Evolutionary conservation across 2,888 invertebrate genomes (phyloP).

Genomic region (Camptogramma bilineatum): DNA sequence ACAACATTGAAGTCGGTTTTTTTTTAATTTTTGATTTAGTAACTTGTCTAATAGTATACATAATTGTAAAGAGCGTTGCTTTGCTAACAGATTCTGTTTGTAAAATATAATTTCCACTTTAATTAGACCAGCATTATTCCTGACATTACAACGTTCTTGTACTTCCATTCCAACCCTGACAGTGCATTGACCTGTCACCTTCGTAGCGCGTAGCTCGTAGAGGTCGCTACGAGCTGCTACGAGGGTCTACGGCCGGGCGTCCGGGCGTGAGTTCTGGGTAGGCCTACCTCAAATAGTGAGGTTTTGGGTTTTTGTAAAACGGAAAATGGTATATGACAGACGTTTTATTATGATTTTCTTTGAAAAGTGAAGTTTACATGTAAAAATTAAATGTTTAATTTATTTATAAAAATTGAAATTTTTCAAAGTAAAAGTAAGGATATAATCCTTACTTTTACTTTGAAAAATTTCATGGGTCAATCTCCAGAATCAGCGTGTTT

Average conservation of each 20-base stretch:
- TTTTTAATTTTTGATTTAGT: no score
- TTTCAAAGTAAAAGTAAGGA: no score
- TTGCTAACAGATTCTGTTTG: neutral
- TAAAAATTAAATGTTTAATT: neutral
- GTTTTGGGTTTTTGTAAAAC: neutral
- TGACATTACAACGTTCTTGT: neutral
- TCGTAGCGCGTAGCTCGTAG: conserved; percentile 45
- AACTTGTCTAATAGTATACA: neutral
- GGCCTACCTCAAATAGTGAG: neutral
- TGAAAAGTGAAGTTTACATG: neutral
- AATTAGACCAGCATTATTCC: neutral
- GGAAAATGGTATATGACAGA: neutral
- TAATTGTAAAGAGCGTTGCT: neutral
- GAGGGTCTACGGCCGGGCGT: conserved; percentile 47
- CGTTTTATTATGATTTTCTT: neutral
- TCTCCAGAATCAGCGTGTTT: no score
- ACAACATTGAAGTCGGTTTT: no score
- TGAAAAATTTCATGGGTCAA: no score
- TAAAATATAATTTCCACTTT: neutral
- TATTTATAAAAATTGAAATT: no score
- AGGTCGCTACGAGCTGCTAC: conserved; percentile 39
- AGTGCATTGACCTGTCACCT: conserved; percentile 41
- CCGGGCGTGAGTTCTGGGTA: conserved; percentile 38
- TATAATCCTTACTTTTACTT: no score
- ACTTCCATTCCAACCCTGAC: conserved; percentile 15